phyloP scores from a whole-genome alignment of 2,888 invertebrate species.

The Belgica antarctica region DNA sequence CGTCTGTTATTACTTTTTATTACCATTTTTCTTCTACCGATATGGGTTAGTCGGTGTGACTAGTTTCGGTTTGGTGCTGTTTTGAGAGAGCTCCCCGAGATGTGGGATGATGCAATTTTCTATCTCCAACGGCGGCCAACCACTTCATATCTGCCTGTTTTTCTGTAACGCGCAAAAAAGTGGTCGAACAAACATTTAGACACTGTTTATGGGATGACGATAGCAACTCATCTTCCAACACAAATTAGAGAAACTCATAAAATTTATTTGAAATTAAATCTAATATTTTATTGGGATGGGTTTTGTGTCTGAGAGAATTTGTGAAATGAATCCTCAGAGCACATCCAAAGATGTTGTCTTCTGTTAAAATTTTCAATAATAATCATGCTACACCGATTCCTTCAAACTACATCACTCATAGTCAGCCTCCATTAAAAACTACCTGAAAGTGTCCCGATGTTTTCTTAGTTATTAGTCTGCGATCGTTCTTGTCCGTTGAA shows the following conservation, averaged over 20 bases:
- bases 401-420: too few species aligned
- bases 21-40: background rate
- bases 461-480: background rate
- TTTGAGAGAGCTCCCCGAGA: background rate
- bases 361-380: too few species aligned
- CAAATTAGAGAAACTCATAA: conserved; percentile 14
- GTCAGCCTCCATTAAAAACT: too few species aligned
- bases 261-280: conserved; percentile 1
- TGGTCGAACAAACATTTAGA: background rate
- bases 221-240: conserved; percentile 12
- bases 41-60: conserved; percentile 22
- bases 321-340: too few species aligned
- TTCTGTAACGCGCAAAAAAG: conserved; percentile 17
- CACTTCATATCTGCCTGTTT: conserved; percentile 5
- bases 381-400: too few species aligned
- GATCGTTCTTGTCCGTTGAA: background rate
- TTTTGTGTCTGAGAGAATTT: background rate
- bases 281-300: conserved; percentile 2
- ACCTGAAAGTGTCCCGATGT: background rate
- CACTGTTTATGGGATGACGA: background rate
- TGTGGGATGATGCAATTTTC: conserved; percentile 28
- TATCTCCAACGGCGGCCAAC: conserved; percentile 8
- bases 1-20: background rate
- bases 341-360: too few species aligned
- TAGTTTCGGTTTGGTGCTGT: background rate